Evolutionary conservation across 2,888 invertebrate species (phyloP), one percentile per base, ranked within the genome.

Genomic region (Acleris emargana): DNA sequence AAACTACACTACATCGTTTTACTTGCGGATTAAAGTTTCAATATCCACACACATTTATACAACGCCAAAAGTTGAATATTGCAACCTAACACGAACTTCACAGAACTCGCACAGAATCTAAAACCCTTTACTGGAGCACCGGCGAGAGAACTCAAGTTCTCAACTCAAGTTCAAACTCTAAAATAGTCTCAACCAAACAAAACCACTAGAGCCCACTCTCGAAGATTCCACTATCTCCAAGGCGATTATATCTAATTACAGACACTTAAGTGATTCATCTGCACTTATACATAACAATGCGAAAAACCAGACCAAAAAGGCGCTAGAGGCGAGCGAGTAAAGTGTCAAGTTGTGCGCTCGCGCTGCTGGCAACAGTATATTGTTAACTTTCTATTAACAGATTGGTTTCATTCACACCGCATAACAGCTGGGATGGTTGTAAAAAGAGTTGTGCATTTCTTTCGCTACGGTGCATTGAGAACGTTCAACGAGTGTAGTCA

Each of bases 341-440:
- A 38, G 66, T 55, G 17, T 51, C 13, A 32, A 32, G 17, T 38
- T 16, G 57, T 20, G 67, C 72, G 69, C 67, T 67, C 63, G 45
- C 58, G 68, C 66, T 71, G 68, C 61, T 32, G 38, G 11, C 38
- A 13, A 45, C 43, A 13, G 43, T 51, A 52, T 28, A 53, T 32
- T 42, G 54, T 71, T 64, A 69, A 76, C 79, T 78, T 79, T 79
- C 79, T 76, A 79, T 71, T 69, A 63, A 66, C 57, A 68, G 73
- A 73, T 76, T 72, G 68, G 68, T 75, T 79, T 78, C 78, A 69
- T 78, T 78, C 69, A 72, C 58, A 70, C 60, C 61, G 57, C 54
- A 55, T 42, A 76, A 73, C 77, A 78, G 76, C 75, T 77, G 78
- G 28, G 45, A 11, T 54, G 45, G 17, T 45, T 45, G 45, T 45